phyloP scores from a whole-genome alignment of 2,113 vertebrate genomes.

The Cromileptes altivelis region DNA sequence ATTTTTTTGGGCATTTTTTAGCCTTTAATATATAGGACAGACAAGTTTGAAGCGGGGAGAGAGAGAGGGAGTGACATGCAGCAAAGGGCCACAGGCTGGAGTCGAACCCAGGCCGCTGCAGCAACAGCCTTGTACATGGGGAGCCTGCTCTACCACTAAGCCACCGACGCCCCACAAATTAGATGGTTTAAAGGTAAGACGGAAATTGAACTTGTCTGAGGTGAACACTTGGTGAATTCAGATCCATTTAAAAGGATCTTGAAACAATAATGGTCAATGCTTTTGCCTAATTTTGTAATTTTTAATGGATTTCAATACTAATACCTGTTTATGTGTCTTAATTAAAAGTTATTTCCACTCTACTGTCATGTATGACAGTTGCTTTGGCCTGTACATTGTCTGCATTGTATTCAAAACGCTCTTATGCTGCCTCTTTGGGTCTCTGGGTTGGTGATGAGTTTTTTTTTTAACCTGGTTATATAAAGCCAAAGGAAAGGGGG shows the following conservation, averaged over 20 bases:
- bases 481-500: neutral
- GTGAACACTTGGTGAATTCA: too few relatives aligned
- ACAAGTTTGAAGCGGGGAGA: too few relatives aligned
- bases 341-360: neutral
- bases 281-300: neutral
- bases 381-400: neutral
- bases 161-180: too few relatives aligned
- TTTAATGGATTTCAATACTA: neutral
- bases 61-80: too few relatives aligned
- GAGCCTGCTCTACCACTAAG: too few relatives aligned
- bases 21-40: too few relatives aligned
- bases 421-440: too few relatives aligned
- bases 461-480: neutral
- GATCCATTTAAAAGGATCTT: neutral
- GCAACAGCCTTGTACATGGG: too few relatives aligned
- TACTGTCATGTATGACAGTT: neutral
- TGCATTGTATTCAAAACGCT: neutral
- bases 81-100: too few relatives aligned
- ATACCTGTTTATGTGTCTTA: neutral
- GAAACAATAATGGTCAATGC: neutral
- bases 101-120: too few relatives aligned
- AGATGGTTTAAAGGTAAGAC: too few relatives aligned
- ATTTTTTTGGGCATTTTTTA: too few relatives aligned
- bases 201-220: neutral
- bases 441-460: neutral